Percentiles rank a stretch among this genome's conserved stretches.
These are phyloP conservation scores for Harpagoxenus sublaevis DNA, from an alignment of 2,888 invertebrate genomes.

Conservation along the genomic window DNA sequence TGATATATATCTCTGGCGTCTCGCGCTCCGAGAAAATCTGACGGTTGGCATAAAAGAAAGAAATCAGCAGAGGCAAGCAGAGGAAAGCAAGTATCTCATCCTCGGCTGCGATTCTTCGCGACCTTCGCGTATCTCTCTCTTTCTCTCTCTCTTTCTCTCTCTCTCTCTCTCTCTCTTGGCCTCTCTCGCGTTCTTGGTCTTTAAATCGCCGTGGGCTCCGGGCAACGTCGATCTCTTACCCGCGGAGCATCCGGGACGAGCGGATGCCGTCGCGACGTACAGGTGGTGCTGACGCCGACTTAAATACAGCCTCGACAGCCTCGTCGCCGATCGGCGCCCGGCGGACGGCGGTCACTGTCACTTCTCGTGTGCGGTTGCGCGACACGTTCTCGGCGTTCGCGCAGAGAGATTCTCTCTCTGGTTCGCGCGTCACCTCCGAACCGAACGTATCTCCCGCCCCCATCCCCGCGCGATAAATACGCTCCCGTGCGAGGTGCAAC, in stretches of 20 bases:
- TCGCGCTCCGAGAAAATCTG: no score
- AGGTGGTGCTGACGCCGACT: background rate
- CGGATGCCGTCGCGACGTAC: background rate
- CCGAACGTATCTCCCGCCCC: background rate
- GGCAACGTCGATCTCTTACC: background rate
- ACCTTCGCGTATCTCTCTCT: background rate
- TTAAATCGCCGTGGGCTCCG: background rate
- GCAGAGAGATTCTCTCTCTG: no score
- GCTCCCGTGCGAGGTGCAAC: no score
- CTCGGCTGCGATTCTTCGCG: no score
- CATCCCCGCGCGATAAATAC: background rate
- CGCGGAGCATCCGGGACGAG: background rate
- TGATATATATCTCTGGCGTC: no score
- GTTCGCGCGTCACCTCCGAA: no score
- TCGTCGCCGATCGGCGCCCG: background rate
- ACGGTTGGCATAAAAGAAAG: no score
- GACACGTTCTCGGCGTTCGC: background rate
- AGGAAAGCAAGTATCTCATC: no score
- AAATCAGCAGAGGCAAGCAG: no score
- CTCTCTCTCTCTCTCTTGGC: background rate
- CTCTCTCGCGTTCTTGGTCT: background rate
- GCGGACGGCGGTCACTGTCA: background rate
- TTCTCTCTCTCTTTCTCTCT: background rate
- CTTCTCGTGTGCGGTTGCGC: no score
- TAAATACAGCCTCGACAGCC: no score